phyloP scores from a whole-genome alignment of 2,888 invertebrate species.

The Drosophila sordidula region DNA sequence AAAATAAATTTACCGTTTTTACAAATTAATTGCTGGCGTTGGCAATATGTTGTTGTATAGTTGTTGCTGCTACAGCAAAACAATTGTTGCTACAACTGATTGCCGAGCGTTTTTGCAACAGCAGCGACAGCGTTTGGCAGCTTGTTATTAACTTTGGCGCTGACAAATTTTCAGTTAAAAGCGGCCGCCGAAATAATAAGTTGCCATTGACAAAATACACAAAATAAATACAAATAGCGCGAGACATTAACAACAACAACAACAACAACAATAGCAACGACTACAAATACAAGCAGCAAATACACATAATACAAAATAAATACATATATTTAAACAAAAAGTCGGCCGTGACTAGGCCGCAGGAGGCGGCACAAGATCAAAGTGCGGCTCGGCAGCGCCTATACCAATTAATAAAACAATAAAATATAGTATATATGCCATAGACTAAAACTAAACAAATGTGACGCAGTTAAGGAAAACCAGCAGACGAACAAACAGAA shows the following conservation, averaged over 20 bases:
- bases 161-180: conserved; percentile 59
- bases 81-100: conserved; percentile 69
- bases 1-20: conserved; percentile 61
- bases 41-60: conserved; percentile 30
- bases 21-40: conserved; percentile 55
- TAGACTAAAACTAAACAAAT: conserved; percentile 28
- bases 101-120: conserved; percentile 54
- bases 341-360: conserved; percentile 64
- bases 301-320: conserved; percentile 51
- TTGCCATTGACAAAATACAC: conserved; percentile 52
- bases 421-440: conserved; percentile 20
- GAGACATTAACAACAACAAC: conserved; percentile 43
- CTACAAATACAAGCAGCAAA: conserved; percentile 16
- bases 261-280: conserved; percentile 24
- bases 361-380: conserved; percentile 61
- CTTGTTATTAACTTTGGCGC: conserved; percentile 68
- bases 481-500: conserved; percentile 13
- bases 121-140: conserved; percentile 27
- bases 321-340: conserved; percentile 61
- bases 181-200: conserved; percentile 30
- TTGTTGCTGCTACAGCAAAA: conserved; percentile 43
- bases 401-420: conserved; percentile 69
- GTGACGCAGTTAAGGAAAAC: conserved; percentile 42
- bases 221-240: conserved; percentile 62
- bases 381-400: conserved; percentile 40